Base-by-base conservation (phyloP, 2,797 vertebrate genomes). In the Harpia harpyja region DNA sequence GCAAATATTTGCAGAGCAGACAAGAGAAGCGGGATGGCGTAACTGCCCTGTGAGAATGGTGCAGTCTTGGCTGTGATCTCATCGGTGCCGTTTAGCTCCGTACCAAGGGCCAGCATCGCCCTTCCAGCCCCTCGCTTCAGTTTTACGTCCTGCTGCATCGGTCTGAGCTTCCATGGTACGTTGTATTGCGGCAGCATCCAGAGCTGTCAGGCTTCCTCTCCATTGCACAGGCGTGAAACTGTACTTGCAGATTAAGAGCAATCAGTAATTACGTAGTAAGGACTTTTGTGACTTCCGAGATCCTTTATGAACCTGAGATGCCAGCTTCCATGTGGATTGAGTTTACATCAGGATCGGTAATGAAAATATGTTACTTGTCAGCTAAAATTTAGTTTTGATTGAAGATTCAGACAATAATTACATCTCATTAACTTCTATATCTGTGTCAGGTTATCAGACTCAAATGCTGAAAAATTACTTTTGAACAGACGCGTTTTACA, bases 151-250 rank as follows among this genome's bases (percentile, higher is more conserved):
- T 7, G 17, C 39, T 70, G 72, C 41, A 4, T 43, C 11, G 0
- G 0, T 5, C 3, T 6, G 59, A 61, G 46, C 59, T 77, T 20
- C 14, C 15, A 0, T 1, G 59, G 15, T 12, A 5, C 13, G 0
- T 27, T 12, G 41, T 8, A 2, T 14, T 11, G 37, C 33, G 23
- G 78, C 60, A 12, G 48, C 72, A 33, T 3, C 57, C 10, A 2
- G 70, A 48, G 81, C 74, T 12, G 30, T 12, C 53, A 4, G 11
- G 27, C 43, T 15, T 37, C 72, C 72, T 61, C 39, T 54, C 41
- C 32, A 1, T 11, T 28, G 56, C 49, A 5, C 41, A 18, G 33
- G 39, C 6, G 2, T 17, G 44, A 49, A 43, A 15, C 39, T 16
- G 4, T 33, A 4, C 75, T 64, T 37, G 48, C 37, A 15, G 67